These are phyloP conservation scores for Zosterops lateralis DNA, from an alignment of 2,113 vertebrate genomes.

Conservation along the genomic window DNA sequence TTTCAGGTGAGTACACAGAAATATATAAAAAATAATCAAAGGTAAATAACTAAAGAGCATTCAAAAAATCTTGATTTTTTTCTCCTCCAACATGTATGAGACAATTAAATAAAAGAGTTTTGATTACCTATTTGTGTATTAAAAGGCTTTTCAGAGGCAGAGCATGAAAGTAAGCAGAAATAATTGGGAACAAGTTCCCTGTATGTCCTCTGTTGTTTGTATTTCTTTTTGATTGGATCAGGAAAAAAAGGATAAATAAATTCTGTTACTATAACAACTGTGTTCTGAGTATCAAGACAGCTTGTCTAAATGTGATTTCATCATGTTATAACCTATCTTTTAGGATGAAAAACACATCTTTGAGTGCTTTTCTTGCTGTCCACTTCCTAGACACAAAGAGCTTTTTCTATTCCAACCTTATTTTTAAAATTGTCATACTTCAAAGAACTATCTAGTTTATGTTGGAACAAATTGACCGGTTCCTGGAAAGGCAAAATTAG, in stretches of 20 bases:
- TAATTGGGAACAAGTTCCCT: background rate
- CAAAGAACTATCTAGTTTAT: background rate
- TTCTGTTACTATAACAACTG: slow-evolving; percentile 6
- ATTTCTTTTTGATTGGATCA: background rate
- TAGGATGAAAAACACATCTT: background rate
- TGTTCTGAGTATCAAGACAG: background rate
- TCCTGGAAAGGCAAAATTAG: background rate
- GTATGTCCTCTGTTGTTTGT: background rate
- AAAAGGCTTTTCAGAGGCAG: background rate
- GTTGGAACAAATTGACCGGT: background rate
- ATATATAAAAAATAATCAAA: background rate
- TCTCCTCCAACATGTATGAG: background rate
- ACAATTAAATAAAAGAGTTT: background rate
- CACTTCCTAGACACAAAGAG: background rate
- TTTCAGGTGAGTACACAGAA: background rate
- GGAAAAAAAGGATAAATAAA: background rate
- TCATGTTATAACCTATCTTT: background rate
- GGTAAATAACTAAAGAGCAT: background rate
- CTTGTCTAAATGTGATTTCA: background rate
- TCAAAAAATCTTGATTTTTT: background rate
- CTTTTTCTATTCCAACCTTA: background rate
- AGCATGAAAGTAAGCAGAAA: background rate
- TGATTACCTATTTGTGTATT: background rate
- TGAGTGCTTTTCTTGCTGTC: background rate
- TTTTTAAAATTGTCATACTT: background rate